Conservation (phyloP, 1,140 invertebrate species). For the Epicauta chinensis region DNA sequence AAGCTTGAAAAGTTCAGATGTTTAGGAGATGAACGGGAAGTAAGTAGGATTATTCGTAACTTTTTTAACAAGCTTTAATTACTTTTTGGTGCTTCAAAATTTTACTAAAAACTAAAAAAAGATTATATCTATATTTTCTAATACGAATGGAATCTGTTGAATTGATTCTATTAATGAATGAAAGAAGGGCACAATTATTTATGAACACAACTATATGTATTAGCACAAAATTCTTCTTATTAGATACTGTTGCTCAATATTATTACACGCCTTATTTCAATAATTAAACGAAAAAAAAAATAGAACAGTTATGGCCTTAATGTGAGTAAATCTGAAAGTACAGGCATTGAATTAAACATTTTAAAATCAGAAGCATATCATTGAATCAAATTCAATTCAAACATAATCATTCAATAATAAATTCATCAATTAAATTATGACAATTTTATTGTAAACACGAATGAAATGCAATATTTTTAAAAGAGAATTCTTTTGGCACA, state of each 20-base stretch:
- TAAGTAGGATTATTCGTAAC: neutral
- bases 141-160: neutral
- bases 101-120: neutral
- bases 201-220: too few relatives aligned
- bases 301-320: too few relatives aligned
- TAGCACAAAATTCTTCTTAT: too few relatives aligned
- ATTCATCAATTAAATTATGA: neutral
- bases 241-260: too few relatives aligned
- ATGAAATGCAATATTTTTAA: neutral
- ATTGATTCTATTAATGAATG: neutral
- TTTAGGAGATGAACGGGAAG: too few relatives aligned
- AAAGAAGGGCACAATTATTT: too few relatives aligned
- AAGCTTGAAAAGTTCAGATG: slow-evolving; percentile 30
- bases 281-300: too few relatives aligned
- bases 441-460: too few relatives aligned
- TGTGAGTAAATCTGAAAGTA: too few relatives aligned
- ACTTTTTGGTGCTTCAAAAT: slow-evolving; percentile 8
- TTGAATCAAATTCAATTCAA: neutral
- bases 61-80: slow-evolving; percentile 9
- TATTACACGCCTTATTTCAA: too few relatives aligned
- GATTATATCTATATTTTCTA: neutral
- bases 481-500: slow-evolving; percentile 6
- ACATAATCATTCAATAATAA: neutral
- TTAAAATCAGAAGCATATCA: neutral
- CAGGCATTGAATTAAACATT: too few relatives aligned